Evolutionary conservation across 2,797 vertebrate species (phyloP).

Genomic region (Sebastes miniatus): DNA sequence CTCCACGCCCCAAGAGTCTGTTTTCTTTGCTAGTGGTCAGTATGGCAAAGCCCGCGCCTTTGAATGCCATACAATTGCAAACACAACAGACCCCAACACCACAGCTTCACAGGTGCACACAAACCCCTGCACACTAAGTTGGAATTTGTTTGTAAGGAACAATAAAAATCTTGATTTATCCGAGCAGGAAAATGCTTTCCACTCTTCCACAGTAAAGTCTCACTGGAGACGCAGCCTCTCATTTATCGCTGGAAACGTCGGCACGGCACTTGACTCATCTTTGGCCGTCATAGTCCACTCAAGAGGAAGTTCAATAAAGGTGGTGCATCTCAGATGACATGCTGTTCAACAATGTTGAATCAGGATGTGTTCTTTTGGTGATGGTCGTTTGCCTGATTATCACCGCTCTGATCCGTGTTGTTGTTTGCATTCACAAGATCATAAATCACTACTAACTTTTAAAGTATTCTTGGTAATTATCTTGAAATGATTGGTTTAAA

Average conservation of each 20-base stretch:
- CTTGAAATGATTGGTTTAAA: not conserved
- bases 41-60: too few relatives aligned
- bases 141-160: not conserved
- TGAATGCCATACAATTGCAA: not conserved
- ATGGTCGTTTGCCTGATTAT: not conserved
- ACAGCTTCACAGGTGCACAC: not conserved
- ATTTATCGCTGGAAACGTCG: not conserved
- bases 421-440: not conserved
- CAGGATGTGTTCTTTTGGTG: not conserved
- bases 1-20: not conserved
- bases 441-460: not conserved
- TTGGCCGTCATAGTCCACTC: not conserved
- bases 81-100: too few relatives aligned
- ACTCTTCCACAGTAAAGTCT: not conserved
- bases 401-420: not conserved
- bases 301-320: not conserved
- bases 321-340: not conserved
- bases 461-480: not conserved
- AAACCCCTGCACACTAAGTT: not conserved
- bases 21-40: not conserved
- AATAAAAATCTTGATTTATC: not conserved
- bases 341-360: not conserved
- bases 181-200: not conserved
- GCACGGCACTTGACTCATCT: not conserved
- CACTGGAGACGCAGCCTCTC: not conserved